phyloP scores from a whole-genome alignment of 2,888 invertebrate species.

The Ormyrus nitidulus region DNA sequence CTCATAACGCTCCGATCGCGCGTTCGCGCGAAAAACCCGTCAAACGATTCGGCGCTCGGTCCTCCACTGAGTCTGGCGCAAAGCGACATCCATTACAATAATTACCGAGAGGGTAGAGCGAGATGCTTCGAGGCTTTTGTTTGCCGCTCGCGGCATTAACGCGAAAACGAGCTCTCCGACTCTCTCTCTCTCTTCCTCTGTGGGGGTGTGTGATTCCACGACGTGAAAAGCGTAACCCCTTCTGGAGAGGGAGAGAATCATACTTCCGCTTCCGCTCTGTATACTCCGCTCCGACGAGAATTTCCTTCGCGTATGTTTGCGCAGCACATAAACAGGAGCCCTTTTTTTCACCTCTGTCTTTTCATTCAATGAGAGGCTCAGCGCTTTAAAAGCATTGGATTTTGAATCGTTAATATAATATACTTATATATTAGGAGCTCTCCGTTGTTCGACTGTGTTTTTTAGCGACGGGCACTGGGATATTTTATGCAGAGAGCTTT shows the following conservation, averaged over 20 bases:
- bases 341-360: background rate
- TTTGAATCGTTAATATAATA: background rate
- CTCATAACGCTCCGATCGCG: too few species aligned
- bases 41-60: background rate
- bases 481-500: too few species aligned
- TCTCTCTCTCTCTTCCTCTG: background rate
- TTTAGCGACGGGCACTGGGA: too few species aligned
- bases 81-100: conserved; percentile 52
- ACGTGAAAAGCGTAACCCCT: conserved; percentile 30
- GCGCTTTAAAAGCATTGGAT: conserved; percentile 14
- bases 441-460: too few species aligned
- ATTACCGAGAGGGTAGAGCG: conserved; percentile 30
- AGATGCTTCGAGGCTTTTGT: conserved; percentile 37
- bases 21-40: background rate
- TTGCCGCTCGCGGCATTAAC: conserved; percentile 14
- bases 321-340: conserved; percentile 1
- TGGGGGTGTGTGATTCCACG: conserved; percentile 17
- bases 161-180: conserved; percentile 6
- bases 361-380: background rate
- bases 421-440: too few species aligned
- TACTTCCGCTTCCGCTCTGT: conserved; percentile 27
- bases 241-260: conserved; percentile 6
- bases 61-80: background rate
- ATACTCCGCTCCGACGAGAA: conserved; percentile 12
- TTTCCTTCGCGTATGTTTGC: conserved; percentile 15